Base-by-base conservation (phyloP, 2,113 vertebrate genomes). In the Campylorhamphus procurvoides region DNA sequence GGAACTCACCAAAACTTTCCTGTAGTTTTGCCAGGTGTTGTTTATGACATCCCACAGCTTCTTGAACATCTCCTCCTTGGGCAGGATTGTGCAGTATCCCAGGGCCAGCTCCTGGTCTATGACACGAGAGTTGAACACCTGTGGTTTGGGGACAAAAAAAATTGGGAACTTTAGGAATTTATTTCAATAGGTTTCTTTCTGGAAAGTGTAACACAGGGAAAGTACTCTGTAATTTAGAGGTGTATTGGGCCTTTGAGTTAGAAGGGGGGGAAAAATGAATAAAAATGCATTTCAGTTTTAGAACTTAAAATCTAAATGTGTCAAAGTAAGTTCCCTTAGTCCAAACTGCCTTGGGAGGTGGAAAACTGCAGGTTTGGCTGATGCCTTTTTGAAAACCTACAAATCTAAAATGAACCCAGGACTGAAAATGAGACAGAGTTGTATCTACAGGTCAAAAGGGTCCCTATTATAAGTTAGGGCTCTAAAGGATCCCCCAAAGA, bases 31-130 rank as follows among this genome's bases (percentile, higher is more conserved):
- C 98, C 99, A 99, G 0, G 98, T 98, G 66, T 98, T 98, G 95
- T 98, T 98, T 63, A 99, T 98, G 79, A 99, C 97, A 82, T 99
- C 98, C 99, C 99, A 99, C n/a, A 99, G 98, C 66, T 98, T 98
- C 92, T 98, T 98, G 94, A 99, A 98, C 84, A 98, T 98, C 4
- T 98, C 97, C 52, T 98, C 94, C 95, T 98, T 98, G 42, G 98
- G 98, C 75, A 99, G 95, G 58, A 99, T 84, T 3, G 98, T 99
- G 90, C 99, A 99, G 49, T 99, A 99, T 15, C 98, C 99, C 73
- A 99, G 78, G 5, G 99, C 99, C 96, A 99, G 96, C 63, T 98
- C 96, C 71, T 98, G 98, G 82, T 99, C 99, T 14, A 99, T 98
- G 80, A 98, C 86, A 59, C 98, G 99, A 97, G 98, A 99, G 95